phyloP scores from a whole-genome alignment of 2,113 vertebrate genomes.

The Phylloscopus trochilus region DNA sequence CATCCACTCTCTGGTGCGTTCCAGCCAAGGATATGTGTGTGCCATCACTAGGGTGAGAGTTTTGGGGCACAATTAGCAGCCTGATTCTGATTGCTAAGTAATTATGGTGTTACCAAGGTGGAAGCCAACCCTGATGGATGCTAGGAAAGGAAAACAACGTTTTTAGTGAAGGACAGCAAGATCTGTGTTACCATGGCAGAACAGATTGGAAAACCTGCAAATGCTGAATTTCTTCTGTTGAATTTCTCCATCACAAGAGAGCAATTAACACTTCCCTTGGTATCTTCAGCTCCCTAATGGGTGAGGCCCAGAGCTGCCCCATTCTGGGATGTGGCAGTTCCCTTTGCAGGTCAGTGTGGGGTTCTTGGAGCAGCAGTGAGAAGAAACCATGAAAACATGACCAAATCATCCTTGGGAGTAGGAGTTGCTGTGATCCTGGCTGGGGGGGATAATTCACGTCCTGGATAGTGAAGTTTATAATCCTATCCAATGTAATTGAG shows the following conservation, averaged over 20 bases:
- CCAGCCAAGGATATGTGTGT: background rate
- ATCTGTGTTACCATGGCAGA: background rate
- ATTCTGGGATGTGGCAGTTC: background rate
- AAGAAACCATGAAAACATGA: background rate
- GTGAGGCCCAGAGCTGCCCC: background rate
- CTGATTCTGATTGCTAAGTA: background rate
- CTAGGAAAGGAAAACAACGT: background rate
- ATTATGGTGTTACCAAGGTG: background rate
- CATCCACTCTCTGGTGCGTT: background rate
- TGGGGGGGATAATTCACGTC: constrained; percentile 9
- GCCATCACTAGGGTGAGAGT: background rate
- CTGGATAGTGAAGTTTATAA: constrained; percentile 60
- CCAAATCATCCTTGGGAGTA: background rate
- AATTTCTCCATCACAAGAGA: background rate
- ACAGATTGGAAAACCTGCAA: background rate
- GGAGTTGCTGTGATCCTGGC: background rate
- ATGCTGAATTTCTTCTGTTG: background rate
- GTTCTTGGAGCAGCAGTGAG: background rate
- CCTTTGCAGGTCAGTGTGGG: background rate
- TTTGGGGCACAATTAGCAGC: background rate
- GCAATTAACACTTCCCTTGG: background rate
- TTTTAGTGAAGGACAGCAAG: background rate
- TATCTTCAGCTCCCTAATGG: background rate
- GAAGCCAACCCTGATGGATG: background rate
- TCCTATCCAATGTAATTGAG: constrained; percentile 62